These are phyloP conservation scores for Mycalesis mineus DNA, from an alignment of 2,888 invertebrate genomes.

Conservation along the genomic window DNA sequence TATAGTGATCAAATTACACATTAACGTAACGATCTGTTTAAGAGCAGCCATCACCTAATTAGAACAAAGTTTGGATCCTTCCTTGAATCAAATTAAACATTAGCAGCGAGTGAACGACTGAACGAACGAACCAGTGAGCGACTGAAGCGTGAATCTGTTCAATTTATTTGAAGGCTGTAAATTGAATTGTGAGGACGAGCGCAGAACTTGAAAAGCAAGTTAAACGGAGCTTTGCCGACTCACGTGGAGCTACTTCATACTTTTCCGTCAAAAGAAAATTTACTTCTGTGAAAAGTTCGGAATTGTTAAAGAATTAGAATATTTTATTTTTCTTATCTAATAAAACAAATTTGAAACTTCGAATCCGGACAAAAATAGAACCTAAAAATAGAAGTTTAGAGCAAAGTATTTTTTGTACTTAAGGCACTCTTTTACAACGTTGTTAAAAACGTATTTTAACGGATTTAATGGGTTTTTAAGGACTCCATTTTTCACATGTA, in stretches of 20 bases:
- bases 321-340: no score
- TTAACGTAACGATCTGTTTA: slow-evolving; percentile 4
- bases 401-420: no score
- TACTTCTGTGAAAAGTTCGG: no score
- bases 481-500: no score
- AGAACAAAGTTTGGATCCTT: slow-evolving; percentile 11
- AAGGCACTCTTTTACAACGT: no score
- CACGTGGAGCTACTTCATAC: not conserved
- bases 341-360: no score
- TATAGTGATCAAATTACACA: not conserved
- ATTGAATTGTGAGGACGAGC: slow-evolving; percentile 16
- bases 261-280: no score
- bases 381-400: no score
- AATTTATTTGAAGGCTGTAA: slow-evolving; percentile 18
- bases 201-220: not conserved
- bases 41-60: slow-evolving; percentile 10
- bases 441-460: no score
- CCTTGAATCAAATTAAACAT: not conserved
- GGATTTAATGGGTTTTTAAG: no score
- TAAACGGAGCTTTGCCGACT: not conserved
- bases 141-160: slow-evolving; percentile 13
- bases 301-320: no score
- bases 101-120: slow-evolving; percentile 1
- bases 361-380: no score
- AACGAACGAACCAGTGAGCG: slow-evolving; percentile 2